phyloP scores from a whole-genome alignment of 2,113 vertebrate genomes.

The Toxostoma redivivum region DNA sequence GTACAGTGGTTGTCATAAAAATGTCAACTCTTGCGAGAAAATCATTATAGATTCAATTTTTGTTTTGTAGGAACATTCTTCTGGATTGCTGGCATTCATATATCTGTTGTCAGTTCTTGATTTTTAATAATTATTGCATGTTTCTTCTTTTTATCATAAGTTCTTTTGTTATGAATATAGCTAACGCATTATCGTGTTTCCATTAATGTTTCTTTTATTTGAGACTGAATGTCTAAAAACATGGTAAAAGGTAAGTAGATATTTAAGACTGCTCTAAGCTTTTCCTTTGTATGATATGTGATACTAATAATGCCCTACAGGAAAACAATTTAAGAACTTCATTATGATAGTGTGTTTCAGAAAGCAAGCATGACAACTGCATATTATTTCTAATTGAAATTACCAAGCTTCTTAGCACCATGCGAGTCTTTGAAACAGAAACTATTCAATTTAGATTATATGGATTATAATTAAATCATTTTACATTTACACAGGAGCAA shows the following conservation, averaged over 20 bases:
- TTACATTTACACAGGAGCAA: constrained; percentile 46
- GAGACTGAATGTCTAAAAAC: not conserved
- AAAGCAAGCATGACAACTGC: constrained; percentile 61
- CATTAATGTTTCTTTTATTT: not conserved
- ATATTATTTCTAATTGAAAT: constrained; percentile 71
- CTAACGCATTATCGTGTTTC: not conserved
- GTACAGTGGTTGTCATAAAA: not conserved
- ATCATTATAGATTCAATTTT: not conserved
- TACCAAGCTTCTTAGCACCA: constrained; percentile 69
- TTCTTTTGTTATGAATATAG: not conserved
- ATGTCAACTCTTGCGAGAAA: not conserved
- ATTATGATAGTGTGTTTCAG: constrained; percentile 51
- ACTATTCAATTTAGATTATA: constrained; percentile 66
- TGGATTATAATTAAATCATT: constrained; percentile 72
- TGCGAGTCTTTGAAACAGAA: constrained; percentile 68
- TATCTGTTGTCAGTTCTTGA: not conserved
- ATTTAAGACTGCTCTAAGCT: constrained; percentile 37
- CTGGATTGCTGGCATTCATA: not conserved
- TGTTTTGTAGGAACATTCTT: not conserved
- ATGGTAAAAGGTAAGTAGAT: not conserved
- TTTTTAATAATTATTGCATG: not conserved
- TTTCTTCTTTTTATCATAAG: not conserved
- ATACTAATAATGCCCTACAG: constrained; percentile 52
- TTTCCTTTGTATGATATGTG: constrained; percentile 37
- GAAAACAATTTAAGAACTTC: constrained; percentile 66